phyloP scores from a whole-genome alignment of 2,113 vertebrate species.

The Entelurus aequoreus region DNA sequence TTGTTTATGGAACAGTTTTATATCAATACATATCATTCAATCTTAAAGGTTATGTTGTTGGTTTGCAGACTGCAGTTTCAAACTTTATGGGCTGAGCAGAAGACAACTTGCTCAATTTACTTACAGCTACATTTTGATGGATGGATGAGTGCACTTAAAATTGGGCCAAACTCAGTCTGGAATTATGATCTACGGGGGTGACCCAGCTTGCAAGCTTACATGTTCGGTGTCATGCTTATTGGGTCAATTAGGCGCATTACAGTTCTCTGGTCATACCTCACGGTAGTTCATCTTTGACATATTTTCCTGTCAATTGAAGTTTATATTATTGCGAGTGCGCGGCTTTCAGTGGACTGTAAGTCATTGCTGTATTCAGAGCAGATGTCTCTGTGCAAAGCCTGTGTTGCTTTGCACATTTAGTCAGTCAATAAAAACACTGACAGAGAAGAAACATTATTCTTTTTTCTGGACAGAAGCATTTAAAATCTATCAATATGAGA shows the following conservation, averaged over 20 bases:
- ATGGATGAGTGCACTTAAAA: neutral
- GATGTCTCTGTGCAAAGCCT: neutral
- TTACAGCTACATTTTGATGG: slow-evolving; percentile 1
- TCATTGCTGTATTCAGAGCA: neutral
- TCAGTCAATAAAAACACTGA: neutral
- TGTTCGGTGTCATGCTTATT: neutral
- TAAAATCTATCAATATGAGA: too few relatives aligned
- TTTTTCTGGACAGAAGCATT: too few relatives aligned
- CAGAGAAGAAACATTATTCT: neutral
- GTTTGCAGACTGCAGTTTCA: neutral
- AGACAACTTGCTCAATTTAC: neutral
- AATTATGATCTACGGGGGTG: neutral
- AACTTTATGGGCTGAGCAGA: neutral
- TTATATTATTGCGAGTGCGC: too few relatives aligned
- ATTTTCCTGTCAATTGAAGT: neutral
- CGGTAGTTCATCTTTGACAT: neutral
- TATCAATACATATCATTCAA: neutral
- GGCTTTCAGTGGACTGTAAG: neutral
- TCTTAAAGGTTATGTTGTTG: neutral
- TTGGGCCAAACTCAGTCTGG: neutral
- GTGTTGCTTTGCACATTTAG: neutral
- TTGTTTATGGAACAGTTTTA: neutral
- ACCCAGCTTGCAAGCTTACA: neutral
- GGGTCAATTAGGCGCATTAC: neutral
- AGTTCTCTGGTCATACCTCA: neutral